Percentiles rank a stretch among this genome's conserved stretches.
These are phyloP conservation scores for Diloba caeruleocephala DNA, from an alignment of 2,888 invertebrate species.

Conservation along the genomic window DNA sequence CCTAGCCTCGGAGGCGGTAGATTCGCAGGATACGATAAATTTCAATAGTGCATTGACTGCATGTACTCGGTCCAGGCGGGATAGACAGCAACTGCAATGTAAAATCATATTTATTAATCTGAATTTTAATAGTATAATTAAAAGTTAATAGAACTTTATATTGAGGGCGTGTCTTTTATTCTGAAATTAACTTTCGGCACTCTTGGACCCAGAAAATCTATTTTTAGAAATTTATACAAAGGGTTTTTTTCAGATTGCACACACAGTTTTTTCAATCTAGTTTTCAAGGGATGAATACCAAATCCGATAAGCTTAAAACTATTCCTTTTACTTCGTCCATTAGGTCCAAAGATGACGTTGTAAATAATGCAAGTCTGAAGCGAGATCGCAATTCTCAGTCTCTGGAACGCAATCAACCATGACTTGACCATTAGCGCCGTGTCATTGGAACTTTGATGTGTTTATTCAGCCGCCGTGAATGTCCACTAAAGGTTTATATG, in stretches of 20 bases:
- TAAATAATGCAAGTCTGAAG: conserved; percentile 32
- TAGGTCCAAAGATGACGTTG: conserved; percentile 55
- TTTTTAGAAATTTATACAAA: conserved; percentile 8
- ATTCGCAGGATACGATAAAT: conserved; percentile 87
- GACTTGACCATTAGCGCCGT: conserved; percentile 53
- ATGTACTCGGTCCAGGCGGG: conserved; percentile 64
- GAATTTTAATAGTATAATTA: conserved; percentile 13
- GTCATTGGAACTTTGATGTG: conserved; percentile 57
- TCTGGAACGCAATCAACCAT: conserved; percentile 50
- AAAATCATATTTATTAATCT: conserved; percentile 53
- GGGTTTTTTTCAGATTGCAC: background rate
- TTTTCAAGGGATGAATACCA: conserved; percentile 8
- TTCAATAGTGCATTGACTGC: conserved; percentile 87
- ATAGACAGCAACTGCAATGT: conserved; percentile 63
- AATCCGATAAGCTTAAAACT: background rate
- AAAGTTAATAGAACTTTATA: conserved; percentile 6
- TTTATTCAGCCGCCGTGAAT: conserved; percentile 52
- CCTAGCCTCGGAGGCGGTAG: conserved; percentile 78
- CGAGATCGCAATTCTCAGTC: conserved; percentile 39
- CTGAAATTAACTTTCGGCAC: background rate
- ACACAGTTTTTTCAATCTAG: conserved; percentile 6
- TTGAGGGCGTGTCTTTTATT: background rate
- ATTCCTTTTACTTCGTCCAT: conserved; percentile 40
- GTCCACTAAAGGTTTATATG: conserved; percentile 9
- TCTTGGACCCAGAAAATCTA: background rate